Percentiles rank a stretch among this genome's conserved stretches.
Conservation (phyloP, 2,113 vertebrate genomes). For the Lagopus leucura region DNA sequence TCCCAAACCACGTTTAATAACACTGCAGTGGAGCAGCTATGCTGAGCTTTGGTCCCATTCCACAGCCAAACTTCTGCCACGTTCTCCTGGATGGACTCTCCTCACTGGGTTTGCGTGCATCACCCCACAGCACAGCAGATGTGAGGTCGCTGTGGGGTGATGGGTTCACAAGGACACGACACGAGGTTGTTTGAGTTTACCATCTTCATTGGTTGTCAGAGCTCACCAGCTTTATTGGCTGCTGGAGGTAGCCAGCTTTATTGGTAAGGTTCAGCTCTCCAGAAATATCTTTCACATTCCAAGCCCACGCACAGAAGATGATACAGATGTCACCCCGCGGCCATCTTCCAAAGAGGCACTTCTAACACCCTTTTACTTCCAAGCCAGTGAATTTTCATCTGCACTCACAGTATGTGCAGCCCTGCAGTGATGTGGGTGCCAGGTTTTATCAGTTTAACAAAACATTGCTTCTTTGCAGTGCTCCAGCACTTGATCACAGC, state of each 20-base stretch:
- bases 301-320: neutral
- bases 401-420: neutral
- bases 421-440: neutral
- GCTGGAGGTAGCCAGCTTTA: neutral
- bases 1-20: neutral
- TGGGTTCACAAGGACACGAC: neutral
- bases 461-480: neutral
- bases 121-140: neutral
- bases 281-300: neutral
- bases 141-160: neutral
- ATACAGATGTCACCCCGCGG: neutral
- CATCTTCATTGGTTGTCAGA: too few relatives aligned
- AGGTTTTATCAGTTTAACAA: neutral
- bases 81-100: too few relatives aligned
- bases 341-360: neutral
- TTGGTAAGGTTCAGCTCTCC: neutral
- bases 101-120: fast-evolving
- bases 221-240: too few relatives aligned
- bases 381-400: conserved; percentile 12
- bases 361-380: conserved; percentile 27
- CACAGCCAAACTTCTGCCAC: too few relatives aligned
- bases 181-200: neutral
- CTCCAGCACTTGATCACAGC: fast-evolving
- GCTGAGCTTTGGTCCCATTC: neutral
- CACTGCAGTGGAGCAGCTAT: neutral